Evolutionary conservation across 2,888 invertebrate genomes (phyloP), one percentile per base, ranked within the genome.

Genomic region (Athrips mouffetella): DNA sequence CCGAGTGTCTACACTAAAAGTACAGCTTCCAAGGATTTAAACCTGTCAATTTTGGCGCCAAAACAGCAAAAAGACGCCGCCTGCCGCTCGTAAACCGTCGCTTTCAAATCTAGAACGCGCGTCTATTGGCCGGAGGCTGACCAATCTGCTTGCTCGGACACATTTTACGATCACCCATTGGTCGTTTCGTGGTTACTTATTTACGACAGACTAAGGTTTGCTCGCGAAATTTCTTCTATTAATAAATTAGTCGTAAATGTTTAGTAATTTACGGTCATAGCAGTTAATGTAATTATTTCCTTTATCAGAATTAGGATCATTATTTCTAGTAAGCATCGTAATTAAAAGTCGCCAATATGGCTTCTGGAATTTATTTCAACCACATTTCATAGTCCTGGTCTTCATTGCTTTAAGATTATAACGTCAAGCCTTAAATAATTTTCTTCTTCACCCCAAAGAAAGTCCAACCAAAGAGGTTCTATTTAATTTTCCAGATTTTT

Each of bases 141-240:
- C 87, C 86, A 86, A 87, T 84, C 74, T 65, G 65, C 70, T 63
- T 62, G 66, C 71, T 67, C 73, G 72, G 77, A 75, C 77, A 71
- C 77, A 81, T 80, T 85, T 87, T 78, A 87, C 73, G 73, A 73
- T 62, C 67, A 52, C 55, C 73, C 76, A 83, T 85, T 84, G 85
- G 85, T 67, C 71, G 73, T 70, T 66, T 67, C 69, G 81, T 71
- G 79, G 80, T 83, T 73, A 77, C 79, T 78, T 79, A 79, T 86
- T 86, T 86, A 87, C 84, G 87, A 85, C 77, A 70, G 70, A 74
- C 73, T 80, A 77, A 86, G 85, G 84, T 81, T 81, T 71, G 76
- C 78, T 79, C 80, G 86, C 86, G 69, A 88, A 87, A 83, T 80
- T 86, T 86, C 87, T n/a, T n/a, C 37, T 88, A 87, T 85, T 87